Percentiles rank a stretch among this genome's conserved stretches.
phyloP scores from a whole-genome alignment of 2,888 invertebrate genomes.

The Hirtodrosophila confusa region DNA sequence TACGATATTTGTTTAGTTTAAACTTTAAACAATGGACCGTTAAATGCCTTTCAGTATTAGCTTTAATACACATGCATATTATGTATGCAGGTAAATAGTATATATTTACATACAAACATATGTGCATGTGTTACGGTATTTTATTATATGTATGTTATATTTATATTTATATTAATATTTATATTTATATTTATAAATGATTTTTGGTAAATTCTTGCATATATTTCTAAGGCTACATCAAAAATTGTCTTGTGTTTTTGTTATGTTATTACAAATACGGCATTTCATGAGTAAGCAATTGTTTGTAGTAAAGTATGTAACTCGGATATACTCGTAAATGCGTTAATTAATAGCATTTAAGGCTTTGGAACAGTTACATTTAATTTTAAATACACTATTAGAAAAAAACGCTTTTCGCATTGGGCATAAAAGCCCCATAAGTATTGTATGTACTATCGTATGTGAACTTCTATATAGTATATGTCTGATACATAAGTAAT shows the following conservation, averaged over 20 bases:
- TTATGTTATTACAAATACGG: constrained; percentile 29
- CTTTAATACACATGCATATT: constrained; percentile 25
- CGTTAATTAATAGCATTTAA: constrained; percentile 60
- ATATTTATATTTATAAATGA: constrained; percentile 8
- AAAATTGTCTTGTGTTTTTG: constrained; percentile 53
- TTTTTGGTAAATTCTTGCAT: constrained; percentile 47
- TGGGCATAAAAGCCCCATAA: constrained; percentile 29
- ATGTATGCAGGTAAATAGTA: constrained; percentile 15
- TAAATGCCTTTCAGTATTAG: constrained; percentile 54
- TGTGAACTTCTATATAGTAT: constrained; percentile 19
- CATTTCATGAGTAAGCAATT: constrained; percentile 30
- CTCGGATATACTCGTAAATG: constrained; percentile 57
- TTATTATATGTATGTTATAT: constrained; percentile 10
- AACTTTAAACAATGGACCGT: constrained; percentile 43
- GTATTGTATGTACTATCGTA: constrained; percentile 1
- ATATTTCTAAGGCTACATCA: constrained; percentile 64
- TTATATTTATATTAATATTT: constrained; percentile 4
- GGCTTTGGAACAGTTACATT: constrained; percentile 62
- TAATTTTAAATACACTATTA: constrained; percentile 32
- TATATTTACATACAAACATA: constrained; percentile 17
- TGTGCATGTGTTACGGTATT: constrained; percentile 7
- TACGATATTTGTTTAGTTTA: constrained; percentile 12
- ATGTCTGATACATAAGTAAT: constrained; percentile 7
- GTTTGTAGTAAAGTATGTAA: constrained; percentile 24
- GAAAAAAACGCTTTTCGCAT: constrained; percentile 33